These are phyloP conservation scores for Cassiopea xamachana DNA, from an alignment of 30 jellyfish, hydroid and myxozoan species.

Conservation along the genomic window DNA sequence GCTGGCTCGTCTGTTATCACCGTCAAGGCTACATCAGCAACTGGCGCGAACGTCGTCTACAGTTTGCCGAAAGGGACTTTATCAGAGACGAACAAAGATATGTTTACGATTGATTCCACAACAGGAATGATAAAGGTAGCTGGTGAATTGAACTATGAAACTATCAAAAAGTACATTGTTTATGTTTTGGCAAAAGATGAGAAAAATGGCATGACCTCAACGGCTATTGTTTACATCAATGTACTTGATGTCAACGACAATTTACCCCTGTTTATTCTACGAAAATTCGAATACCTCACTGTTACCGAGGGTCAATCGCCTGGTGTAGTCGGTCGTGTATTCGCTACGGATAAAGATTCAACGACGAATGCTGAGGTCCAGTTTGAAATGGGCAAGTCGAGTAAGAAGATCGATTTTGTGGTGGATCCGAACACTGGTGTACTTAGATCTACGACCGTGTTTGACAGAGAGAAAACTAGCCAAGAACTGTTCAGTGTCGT, in stretches of 20 bases:
- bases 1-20: constrained; percentile 76
- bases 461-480: constrained; percentile 90
- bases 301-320: constrained; percentile 85
- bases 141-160: constrained; percentile 84
- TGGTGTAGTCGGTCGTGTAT: constrained; percentile 88
- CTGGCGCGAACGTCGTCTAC: constrained; percentile 62
- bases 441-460: constrained; percentile 71
- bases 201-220: constrained; percentile 74
- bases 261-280: constrained; percentile 84
- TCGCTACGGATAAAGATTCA: constrained; percentile 94
- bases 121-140: constrained; percentile 86
- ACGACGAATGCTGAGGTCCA: constrained; percentile 74
- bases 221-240: constrained; percentile 79
- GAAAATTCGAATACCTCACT: constrained; percentile 87
- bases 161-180: constrained; percentile 74
- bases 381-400: constrained; percentile 60
- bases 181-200: constrained; percentile 91
- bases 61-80: constrained; percentile 88
- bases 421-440: constrained; percentile 81
- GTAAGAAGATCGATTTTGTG: constrained; percentile 41
- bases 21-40: constrained; percentile 76
- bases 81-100: constrained; percentile 79
- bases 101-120: constrained; percentile 81
- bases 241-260: constrained; percentile 92
- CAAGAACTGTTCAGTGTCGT: constrained; percentile 77